Percentiles rank a stretch among this genome's conserved stretches.
Evolutionary conservation across 2,113 vertebrate genomes (phyloP).

Genomic region (Pontoporia blainvillei): DNA sequence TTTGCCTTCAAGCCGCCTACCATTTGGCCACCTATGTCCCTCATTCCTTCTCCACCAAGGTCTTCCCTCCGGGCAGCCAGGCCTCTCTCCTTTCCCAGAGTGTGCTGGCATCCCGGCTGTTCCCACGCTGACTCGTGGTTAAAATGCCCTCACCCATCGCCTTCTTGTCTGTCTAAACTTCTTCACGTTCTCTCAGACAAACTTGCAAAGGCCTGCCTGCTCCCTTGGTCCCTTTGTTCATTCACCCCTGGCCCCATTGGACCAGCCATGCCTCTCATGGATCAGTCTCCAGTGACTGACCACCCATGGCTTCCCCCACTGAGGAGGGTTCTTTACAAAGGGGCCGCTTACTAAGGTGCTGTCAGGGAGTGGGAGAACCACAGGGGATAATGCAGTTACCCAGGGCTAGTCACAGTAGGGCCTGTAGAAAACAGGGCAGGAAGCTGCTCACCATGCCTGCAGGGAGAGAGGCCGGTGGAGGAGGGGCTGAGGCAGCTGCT

Average conservation of each 20-base stretch:
- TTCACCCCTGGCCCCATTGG: not conserved
- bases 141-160: not conserved
- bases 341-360: not conserved
- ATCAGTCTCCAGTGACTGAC: not conserved
- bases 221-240: not conserved
- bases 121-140: not conserved
- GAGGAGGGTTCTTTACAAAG: not conserved
- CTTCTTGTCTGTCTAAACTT: not conserved
- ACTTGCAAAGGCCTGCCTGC: not conserved
- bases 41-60: not conserved
- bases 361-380: not conserved
- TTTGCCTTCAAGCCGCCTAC: not conserved
- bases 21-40: not conserved
- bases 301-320: not conserved
- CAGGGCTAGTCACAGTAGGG: not conserved
- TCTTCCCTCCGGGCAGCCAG: not conserved
- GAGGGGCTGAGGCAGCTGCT: accelerated
- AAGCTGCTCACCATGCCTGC: not conserved
- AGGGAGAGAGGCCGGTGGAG: not conserved
- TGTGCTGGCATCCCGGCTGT: not conserved
- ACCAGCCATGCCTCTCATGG: not conserved
- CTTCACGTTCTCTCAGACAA: not conserved
- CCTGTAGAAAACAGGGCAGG: not conserved
- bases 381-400: too few relatives aligned
- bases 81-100: not conserved